Base-by-base conservation (phyloP, 1,140 invertebrate genomes). In the Sweltsa coloradensis region DNA sequence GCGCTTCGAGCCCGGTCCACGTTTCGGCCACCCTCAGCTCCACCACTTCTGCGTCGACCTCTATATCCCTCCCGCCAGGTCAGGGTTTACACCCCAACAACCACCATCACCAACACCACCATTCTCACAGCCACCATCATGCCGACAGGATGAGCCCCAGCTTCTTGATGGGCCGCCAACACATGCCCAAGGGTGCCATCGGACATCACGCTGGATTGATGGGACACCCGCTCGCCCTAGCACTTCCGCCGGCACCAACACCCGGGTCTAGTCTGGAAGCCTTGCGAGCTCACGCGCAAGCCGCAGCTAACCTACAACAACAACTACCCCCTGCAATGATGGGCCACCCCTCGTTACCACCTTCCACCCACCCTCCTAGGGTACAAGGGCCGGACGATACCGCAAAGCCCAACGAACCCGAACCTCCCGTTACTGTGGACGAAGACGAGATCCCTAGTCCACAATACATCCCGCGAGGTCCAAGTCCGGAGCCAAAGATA, bases 401-500 rank as follows among this genome's bases (percentile, higher is more conserved):
- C n/a, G n/a, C n/a, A n/a, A n/a, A n/a, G n/a, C n/a, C n/a, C n/a
- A n/a, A n/a, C n/a, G n/a, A n/a, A n/a, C n/a, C n/a, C n/a, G n/a
- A n/a, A n/a, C n/a, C n/a, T n/a, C n/a, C n/a, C n/a, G n/a, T n/a
- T n/a, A n/a, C n/a, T n/a, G n/a, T n/a, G 5, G 82, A 86, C 51
- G 76, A 79, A 21, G 81, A 85, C 54, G 83, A 85, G 60, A 72
- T 80, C 36, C 80, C 83, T 16, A 84, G 81, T 61, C 85, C 85
- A 7, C 70, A 80, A 51, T 73, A 72, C 44, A 75, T 84, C 55
- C 75, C 77, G 19, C 76, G 85, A 34, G 87, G 82, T 36, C 89
- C 83, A 34, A 87, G 81, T 50, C 91, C 92, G 6, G 92, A 94
- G 58, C 88, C 89, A 0, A 84, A 90, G 60, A 84, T 92, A 42